Evolutionary conservation across 2,113 vertebrate genomes (phyloP).

Genomic region (Eubucco bourcierii): DNA sequence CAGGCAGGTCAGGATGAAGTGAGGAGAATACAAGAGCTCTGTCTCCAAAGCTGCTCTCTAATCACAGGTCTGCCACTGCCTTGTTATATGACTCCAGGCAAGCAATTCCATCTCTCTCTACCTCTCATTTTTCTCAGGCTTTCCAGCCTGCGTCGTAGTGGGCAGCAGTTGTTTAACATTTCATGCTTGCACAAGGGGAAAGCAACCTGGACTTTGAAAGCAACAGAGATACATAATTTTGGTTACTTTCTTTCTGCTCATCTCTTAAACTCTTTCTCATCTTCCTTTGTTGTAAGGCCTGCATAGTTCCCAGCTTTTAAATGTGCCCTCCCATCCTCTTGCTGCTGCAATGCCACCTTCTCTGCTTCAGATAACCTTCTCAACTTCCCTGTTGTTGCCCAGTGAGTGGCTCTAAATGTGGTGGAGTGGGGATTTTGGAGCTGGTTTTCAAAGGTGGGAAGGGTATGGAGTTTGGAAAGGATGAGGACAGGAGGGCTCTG

Average conservation of each 20-base stretch:
- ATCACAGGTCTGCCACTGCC: constrained; percentile 3
- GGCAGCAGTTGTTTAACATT: constrained; percentile 4
- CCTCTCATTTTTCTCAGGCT: background rate
- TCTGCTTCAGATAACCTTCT: background rate
- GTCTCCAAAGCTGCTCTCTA: background rate
- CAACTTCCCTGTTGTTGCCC: background rate
- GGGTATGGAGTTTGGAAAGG: background rate
- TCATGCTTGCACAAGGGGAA: background rate
- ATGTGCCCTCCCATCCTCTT: background rate
- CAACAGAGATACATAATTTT: background rate
- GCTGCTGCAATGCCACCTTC: background rate
- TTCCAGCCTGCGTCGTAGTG: background rate
- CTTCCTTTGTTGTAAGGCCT: background rate
- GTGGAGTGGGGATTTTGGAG: background rate
- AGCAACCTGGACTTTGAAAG: background rate
- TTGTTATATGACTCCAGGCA: background rate
- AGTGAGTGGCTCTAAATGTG: background rate
- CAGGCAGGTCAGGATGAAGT: background rate
- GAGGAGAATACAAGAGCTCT: background rate
- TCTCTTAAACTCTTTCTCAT: background rate
- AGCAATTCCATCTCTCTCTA: constrained; percentile 5
- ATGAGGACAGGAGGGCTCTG: background rate
- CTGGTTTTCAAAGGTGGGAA: background rate
- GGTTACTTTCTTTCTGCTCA: background rate
- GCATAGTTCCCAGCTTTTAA: background rate